Evolutionary conservation across 2,113 vertebrate species (phyloP), one percentile per base, ranked within the genome.

Genomic region (Toxostoma redivivum): DNA sequence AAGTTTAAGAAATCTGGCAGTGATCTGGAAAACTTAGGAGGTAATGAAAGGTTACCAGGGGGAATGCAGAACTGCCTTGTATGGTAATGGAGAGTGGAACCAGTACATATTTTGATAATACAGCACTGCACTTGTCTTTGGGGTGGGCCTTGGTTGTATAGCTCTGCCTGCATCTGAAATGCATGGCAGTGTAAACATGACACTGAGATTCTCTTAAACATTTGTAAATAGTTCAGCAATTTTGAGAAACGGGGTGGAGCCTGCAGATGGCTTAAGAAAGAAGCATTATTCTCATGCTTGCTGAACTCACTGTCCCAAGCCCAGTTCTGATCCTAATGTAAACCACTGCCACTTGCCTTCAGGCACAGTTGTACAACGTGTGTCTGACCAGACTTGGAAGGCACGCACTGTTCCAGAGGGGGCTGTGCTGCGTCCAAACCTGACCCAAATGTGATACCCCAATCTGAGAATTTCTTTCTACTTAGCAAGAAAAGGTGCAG

Each of bases 11-110:
- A 83, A 91, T 97, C 97, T 98, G 98, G 96, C 97, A 97, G 97
- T 88, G 80, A 94, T 91, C 86, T 92, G 95, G 86, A 97, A 83
- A 97, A 94, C 71, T 96, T 97, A 97, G 96, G 96, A 97, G 97
- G 98, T 95, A 98, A 97, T 98, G 97, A 98, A 98, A 98, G 94
- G 96, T 98, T 98, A 82, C 48, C 50, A 97, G 62, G 96, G 97
- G 97, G 97, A 98, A 98, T 97, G 97, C 90, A 93, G 89, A 97
- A 96, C 95, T 94, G 97, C 99, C 99, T 99, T 99, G 96, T 99
- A 98, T 98, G 98, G 99, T 98, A 97, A 97, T 90, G 92, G 95
- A 80, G 93, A 90, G 81, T 72, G 86, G 80, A 94, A 91, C 56
- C 42, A 95, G 65, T 33, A 45, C 96, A 90, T 94, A 91, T 90